phyloP scores from a whole-genome alignment of 2,113 vertebrate species.

The Paradoxurus hermaphroditus region DNA sequence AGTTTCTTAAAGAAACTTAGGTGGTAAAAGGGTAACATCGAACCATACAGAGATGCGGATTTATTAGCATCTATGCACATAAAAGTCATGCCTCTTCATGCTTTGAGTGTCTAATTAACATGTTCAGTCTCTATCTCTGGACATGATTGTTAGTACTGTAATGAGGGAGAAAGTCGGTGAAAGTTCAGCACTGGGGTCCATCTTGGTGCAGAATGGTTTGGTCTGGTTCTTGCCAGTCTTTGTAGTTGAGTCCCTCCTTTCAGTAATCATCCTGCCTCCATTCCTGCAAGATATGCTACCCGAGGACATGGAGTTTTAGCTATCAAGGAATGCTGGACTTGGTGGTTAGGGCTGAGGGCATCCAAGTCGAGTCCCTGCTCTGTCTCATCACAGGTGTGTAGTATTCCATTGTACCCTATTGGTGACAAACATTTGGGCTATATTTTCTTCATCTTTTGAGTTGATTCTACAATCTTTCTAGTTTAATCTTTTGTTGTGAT shows the following conservation, averaged over 20 bases:
- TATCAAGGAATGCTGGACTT: background rate
- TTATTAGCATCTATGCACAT: background rate
- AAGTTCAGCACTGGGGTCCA: background rate
- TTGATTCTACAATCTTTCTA: slow-evolving; percentile 7
- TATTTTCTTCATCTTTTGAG: slow-evolving; percentile 35
- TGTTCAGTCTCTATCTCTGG: background rate
- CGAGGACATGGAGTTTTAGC: background rate
- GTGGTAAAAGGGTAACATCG: background rate
- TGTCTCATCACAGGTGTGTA: background rate
- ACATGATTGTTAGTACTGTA: background rate
- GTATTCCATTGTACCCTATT: background rate
- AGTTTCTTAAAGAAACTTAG: background rate
- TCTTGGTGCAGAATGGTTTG: background rate
- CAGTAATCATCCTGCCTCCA: background rate
- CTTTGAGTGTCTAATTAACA: background rate
- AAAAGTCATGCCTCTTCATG: background rate
- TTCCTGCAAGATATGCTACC: background rate
- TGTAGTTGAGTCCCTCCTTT: background rate
- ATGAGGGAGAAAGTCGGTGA: background rate
- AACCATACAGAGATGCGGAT: background rate
- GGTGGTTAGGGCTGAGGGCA: background rate
- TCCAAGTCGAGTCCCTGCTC: background rate
- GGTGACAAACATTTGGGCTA: background rate
- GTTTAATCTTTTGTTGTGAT: background rate
- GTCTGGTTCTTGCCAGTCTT: background rate